Conservation (phyloP, 2,113 vertebrate species). For the Oreochromis niloticus region DNA sequence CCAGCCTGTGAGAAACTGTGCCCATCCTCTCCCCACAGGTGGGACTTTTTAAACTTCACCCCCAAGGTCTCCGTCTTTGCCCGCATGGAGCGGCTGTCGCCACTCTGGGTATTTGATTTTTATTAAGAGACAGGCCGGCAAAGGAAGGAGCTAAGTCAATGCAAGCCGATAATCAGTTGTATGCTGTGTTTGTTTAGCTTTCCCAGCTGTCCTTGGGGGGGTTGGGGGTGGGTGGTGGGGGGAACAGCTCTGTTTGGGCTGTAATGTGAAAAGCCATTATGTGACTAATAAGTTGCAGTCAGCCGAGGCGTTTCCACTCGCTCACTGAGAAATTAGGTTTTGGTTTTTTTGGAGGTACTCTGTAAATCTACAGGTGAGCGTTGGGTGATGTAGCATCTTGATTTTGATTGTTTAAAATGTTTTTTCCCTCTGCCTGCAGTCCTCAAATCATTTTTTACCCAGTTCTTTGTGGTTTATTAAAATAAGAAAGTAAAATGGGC, state of each 20-base stretch:
- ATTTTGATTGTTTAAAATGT: neutral
- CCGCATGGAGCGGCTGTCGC: neutral
- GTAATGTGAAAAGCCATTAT: conserved; percentile 45
- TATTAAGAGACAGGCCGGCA: neutral
- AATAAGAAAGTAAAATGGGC: neutral
- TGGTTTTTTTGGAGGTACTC: neutral
- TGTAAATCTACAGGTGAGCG: neutral
- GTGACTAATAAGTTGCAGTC: conserved; percentile 33
- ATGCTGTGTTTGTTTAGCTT: neutral
- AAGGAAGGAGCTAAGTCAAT: neutral
- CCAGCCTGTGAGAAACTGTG: conserved; percentile 52
- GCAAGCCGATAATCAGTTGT: neutral
- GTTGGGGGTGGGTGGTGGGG: neutral
- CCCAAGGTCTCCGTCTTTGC: neutral
- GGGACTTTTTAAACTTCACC: conserved; percentile 48
- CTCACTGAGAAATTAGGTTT: neutral
- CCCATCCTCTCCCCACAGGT: conserved; percentile 56
- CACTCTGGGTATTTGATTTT: neutral
- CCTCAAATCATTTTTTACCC: neutral
- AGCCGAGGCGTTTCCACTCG: neutral
- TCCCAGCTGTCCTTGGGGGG: neutral
- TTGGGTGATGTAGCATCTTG: neutral
- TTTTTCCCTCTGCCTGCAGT: neutral
- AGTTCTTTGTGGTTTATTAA: neutral
- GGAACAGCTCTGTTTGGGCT: neutral